These are phyloP conservation scores for Lutraria lutraria DNA, from an alignment of 2,888 invertebrate genomes.

Conservation along the genomic window DNA sequence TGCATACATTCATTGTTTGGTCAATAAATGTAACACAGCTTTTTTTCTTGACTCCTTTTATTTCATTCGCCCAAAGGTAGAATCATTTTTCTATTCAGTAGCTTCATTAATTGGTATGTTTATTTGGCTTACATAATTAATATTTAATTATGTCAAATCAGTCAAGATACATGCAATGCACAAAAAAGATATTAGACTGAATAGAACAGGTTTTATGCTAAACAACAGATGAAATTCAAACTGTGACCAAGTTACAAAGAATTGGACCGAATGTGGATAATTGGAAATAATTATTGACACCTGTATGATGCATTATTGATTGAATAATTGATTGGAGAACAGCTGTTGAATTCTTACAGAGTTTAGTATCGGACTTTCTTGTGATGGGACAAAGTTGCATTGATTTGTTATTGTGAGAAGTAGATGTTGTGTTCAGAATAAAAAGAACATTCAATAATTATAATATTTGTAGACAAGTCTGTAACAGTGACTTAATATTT, in stretches of 20 bases:
- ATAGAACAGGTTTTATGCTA: too few species aligned
- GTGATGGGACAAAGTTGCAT: constrained; percentile 2
- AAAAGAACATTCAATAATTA: not conserved
- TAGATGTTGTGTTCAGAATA: not conserved
- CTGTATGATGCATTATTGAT: constrained; percentile 18
- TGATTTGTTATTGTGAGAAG: constrained; percentile 18
- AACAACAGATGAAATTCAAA: not conserved
- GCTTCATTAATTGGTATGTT: not conserved
- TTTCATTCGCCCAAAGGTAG: too few species aligned
- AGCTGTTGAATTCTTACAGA: constrained; percentile 28
- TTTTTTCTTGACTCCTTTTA: too few species aligned
- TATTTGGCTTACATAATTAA: not conserved
- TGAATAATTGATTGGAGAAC: constrained; percentile 35
- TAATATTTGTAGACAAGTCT: not conserved
- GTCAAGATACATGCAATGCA: not conserved
- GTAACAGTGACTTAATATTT: constrained; percentile 8
- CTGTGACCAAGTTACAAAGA: not conserved
- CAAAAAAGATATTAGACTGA: not conserved
- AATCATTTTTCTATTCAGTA: not conserved
- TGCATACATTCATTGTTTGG: too few species aligned
- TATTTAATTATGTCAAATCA: not conserved
- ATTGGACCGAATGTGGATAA: not conserved
- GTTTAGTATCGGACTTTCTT: constrained; percentile 10
- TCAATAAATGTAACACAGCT: too few species aligned
- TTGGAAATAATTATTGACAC: constrained; percentile 22